Percentiles rank a stretch among this genome's conserved stretches.
Evolutionary conservation across 2,113 vertebrate genomes (phyloP).

Genomic region (Eudyptes chrysolophus): DNA sequence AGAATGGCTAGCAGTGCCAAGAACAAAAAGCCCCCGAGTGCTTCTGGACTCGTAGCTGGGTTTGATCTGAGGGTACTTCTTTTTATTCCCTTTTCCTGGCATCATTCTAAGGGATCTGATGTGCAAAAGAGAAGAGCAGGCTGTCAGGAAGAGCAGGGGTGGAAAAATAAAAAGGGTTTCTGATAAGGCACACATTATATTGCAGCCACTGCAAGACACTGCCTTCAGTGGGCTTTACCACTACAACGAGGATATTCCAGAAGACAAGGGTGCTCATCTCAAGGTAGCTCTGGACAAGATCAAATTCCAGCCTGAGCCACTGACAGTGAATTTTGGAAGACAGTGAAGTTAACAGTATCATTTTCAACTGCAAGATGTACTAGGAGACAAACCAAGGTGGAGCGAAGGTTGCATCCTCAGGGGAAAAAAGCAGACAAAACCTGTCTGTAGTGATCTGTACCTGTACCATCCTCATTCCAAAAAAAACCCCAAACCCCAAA

Average conservation of each 20-base stretch:
- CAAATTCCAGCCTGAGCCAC: neutral
- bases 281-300: neutral
- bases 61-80: constrained; percentile 86
- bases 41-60: constrained; percentile 87
- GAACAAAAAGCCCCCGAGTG: constrained; percentile 86
- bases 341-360: neutral
- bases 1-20: constrained; percentile 91
- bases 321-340: neutral
- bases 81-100: constrained; percentile 78
- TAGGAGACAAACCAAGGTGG: neutral
- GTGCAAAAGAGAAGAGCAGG: neutral
- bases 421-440: neutral
- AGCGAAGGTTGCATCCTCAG: neutral
- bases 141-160: neutral
- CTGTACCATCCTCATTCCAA: neutral
- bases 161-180: neutral
- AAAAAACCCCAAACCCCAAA: neutral
- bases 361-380: neutral
- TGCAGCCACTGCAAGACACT: neutral
- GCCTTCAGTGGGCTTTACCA: neutral
- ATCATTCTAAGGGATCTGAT: constrained; percentile 80
- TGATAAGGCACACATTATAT: neutral
- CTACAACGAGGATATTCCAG: neutral
- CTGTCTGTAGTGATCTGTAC: neutral
- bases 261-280: neutral